A percentile compares a stretch with the other conserved stretches of the same genome.
phyloP scores from a whole-genome alignment of 2,113 vertebrate genomes.

The Isichthys henryi region DNA sequence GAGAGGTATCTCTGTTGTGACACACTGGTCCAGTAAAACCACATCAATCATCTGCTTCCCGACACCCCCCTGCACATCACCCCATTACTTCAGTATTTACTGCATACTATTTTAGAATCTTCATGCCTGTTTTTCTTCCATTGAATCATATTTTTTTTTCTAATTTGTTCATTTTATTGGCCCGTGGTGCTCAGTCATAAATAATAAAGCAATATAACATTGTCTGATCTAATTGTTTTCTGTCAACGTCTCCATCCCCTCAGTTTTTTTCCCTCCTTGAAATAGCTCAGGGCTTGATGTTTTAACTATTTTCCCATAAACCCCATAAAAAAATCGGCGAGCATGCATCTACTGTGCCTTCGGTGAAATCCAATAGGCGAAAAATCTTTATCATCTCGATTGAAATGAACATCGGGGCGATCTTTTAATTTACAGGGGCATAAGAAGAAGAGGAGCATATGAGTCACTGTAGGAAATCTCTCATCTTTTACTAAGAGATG shows the following conservation, averaged over 20 bases:
- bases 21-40: neutral
- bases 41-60: neutral
- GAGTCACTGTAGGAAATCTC: neutral
- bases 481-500: neutral
- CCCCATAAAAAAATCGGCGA: neutral
- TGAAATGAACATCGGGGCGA: neutral
- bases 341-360: neutral
- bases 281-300: neutral
- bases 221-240: neutral
- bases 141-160: neutral
- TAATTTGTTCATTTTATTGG: neutral
- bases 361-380: neutral
- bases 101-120: neutral
- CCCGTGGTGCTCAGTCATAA: neutral
- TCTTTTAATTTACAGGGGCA: neutral
- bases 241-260: neutral
- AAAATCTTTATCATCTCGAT: neutral
- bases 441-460: neutral
- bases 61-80: neutral
- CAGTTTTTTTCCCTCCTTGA: neutral
- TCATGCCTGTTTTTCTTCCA: conserved; percentile 1
- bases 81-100: neutral
- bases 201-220: neutral
- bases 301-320: neutral
- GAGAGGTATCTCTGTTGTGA: neutral